Evolutionary conservation across 2,888 invertebrate species (phyloP).

Genomic region (Drosophila multiciliata): DNA sequence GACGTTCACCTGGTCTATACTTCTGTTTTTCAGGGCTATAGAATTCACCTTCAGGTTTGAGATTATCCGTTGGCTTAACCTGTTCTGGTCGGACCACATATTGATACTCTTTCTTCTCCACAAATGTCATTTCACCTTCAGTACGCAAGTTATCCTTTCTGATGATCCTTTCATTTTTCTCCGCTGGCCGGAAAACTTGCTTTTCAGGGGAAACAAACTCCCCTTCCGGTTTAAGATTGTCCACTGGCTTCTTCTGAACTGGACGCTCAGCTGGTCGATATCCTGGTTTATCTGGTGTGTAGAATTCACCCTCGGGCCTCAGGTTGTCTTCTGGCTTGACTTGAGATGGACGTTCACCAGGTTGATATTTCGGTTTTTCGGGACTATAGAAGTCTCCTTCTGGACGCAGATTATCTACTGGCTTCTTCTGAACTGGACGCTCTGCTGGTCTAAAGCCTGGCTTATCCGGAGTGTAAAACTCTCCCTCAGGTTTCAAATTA

Average conservation of each 20-base stretch:
- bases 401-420: conserved; percentile 82
- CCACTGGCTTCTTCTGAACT: conserved; percentile 75
- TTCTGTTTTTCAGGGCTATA: conserved; percentile 65
- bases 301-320: not conserved
- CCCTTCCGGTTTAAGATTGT: conserved; percentile 85
- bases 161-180: conserved; percentile 77
- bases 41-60: conserved; percentile 86
- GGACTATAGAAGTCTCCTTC: not conserved
- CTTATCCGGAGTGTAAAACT: conserved; percentile 81
- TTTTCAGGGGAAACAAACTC: conserved; percentile 85
- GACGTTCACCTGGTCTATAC: conserved; percentile 70
- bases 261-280: conserved; percentile 8
- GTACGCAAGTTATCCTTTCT: conserved; percentile 85
- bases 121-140: conserved; percentile 82
- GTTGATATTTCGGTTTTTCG: not conserved
- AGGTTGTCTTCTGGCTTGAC: not conserved
- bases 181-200: conserved; percentile 85
- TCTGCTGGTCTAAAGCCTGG: conserved; percentile 85
- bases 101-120: conserved; percentile 81
- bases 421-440: conserved; percentile 85
- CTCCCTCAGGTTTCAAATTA: conserved; percentile 86
- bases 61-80: conserved; percentile 86
- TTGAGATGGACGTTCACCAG: not conserved
- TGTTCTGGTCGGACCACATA: conserved; percentile 68
- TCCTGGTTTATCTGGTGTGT: not conserved